These are phyloP conservation scores for Drosophila gaucha DNA, from an alignment of 2,888 invertebrate genomes.

Conservation along the genomic window DNA sequence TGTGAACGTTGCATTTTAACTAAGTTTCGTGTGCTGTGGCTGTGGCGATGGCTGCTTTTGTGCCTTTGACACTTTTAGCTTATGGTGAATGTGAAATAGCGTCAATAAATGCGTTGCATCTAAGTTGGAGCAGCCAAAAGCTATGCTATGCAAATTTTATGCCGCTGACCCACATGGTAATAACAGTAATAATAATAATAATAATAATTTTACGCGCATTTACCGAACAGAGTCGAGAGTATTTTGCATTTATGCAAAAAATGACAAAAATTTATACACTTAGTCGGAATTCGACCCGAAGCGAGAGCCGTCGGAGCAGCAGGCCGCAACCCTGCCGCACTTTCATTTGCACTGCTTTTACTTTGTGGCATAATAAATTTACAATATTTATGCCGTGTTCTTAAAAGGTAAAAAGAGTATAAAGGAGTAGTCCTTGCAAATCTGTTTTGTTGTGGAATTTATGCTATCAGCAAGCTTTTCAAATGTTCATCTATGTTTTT, in stretches of 20 bases:
- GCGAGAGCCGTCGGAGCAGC: background rate
- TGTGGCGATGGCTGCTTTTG: slow-evolving; percentile 32
- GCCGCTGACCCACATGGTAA: slow-evolving; percentile 57
- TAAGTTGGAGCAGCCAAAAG: slow-evolving; percentile 24
- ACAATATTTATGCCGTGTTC: slow-evolving; percentile 36
- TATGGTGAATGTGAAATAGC: slow-evolving; percentile 32
- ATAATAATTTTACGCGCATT: slow-evolving; percentile 12
- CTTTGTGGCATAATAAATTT: slow-evolving; percentile 50
- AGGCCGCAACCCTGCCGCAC: slow-evolving; percentile 6
- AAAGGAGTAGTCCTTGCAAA: background rate
- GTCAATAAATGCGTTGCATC: slow-evolving; percentile 47
- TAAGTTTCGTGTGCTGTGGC: slow-evolving; percentile 34
- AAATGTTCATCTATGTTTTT: background rate
- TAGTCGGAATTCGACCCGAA: background rate
- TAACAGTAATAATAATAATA: slow-evolving; percentile 17
- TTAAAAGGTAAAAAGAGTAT: slow-evolving; percentile 5
- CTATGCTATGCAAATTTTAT: slow-evolving; percentile 32
- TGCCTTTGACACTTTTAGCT: slow-evolving; percentile 58
- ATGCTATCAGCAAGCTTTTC: no score
- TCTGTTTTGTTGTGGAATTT: background rate
- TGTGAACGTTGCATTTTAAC: slow-evolving; percentile 63
- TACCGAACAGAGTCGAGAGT: slow-evolving; percentile 22
- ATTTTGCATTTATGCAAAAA: slow-evolving; percentile 45
- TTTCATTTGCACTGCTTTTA: slow-evolving; percentile 29
- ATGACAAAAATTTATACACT: slow-evolving; percentile 27